Percentiles rank a stretch among this genome's conserved stretches.
These are phyloP conservation scores for Apostichopus leukothele DNA, from an alignment of 53 echinoderm and acorn worm species.

Conservation along the genomic window DNA sequence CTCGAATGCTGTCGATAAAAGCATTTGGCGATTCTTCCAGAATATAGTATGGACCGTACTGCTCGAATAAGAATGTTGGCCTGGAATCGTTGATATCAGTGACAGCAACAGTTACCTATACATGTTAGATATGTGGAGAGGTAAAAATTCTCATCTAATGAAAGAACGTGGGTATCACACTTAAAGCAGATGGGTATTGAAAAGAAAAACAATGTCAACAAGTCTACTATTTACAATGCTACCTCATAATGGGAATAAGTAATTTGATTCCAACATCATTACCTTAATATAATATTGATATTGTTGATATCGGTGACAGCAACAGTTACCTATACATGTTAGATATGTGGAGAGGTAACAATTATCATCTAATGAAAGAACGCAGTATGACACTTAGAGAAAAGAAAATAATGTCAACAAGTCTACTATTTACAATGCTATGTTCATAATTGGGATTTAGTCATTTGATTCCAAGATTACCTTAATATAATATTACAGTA, in stretches of 20 bases:
- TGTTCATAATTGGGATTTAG: neutral
- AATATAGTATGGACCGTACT: slow-evolving; percentile 76
- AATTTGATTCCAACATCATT: too few species aligned
- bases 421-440: too few species aligned
- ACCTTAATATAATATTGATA: neutral
- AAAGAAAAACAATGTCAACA: too few species aligned
- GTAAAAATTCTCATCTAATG: neutral
- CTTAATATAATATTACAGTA: too few species aligned
- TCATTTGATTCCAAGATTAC: too few species aligned
- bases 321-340: slow-evolving; percentile 64
- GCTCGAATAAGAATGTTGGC: slow-evolving; percentile 59
- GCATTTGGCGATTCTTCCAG: slow-evolving; percentile 69
- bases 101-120: slow-evolving; percentile 75
- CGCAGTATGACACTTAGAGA: neutral
- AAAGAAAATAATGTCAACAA: too few species aligned
- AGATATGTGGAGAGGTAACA: neutral
- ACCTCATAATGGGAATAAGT: too few species aligned
- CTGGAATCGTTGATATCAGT: slow-evolving; percentile 82
- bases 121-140: neutral
- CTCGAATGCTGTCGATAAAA: slow-evolving; percentile 72
- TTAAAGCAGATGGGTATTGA: neutral
- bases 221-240: too few species aligned
- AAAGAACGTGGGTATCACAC: neutral
- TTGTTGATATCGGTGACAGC: slow-evolving; percentile 83
- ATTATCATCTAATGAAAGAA: neutral